These are phyloP conservation scores for Haliclona indistincta DNA, from an alignment of 37 sponge, comb jelly and placozoan species.

Conservation along the genomic window DNA sequence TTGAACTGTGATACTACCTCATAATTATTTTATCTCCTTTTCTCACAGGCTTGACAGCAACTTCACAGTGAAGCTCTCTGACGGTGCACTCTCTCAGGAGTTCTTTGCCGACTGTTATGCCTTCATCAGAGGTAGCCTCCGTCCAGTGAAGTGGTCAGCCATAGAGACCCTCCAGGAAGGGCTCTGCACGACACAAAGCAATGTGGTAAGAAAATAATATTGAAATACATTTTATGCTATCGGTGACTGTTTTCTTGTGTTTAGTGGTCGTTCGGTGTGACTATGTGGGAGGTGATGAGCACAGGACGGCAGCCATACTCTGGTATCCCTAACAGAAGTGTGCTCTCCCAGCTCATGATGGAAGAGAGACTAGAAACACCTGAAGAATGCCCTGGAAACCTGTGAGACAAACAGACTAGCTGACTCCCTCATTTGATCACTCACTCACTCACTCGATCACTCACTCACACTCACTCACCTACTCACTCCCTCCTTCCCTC, in stretches of 20 bases:
- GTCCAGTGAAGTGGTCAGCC: slow-evolving; percentile 83
- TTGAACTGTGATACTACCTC: background rate
- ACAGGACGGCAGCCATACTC: slow-evolving; percentile 60
- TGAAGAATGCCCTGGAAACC: slow-evolving; percentile 34
- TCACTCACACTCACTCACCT: background rate
- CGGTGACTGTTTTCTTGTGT: too few relatives aligned
- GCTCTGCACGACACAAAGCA: slow-evolving; percentile 58
- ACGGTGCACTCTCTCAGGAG: slow-evolving; percentile 57
- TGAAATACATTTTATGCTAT: too few relatives aligned
- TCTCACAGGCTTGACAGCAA: slow-evolving; percentile 54
- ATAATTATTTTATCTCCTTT: background rate
- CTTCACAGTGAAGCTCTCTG: slow-evolving; percentile 56
- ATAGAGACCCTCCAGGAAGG: slow-evolving; percentile 77
- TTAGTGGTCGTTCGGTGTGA: slow-evolving; percentile 80
- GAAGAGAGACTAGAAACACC: slow-evolving; percentile 45
- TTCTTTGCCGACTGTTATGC: slow-evolving; percentile 71
- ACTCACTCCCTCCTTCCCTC: background rate
- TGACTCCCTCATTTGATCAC: too few relatives aligned
- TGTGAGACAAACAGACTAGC: too few relatives aligned
- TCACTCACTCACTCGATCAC: too few relatives aligned
- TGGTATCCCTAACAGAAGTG: slow-evolving; percentile 45
- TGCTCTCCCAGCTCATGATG: slow-evolving; percentile 66
- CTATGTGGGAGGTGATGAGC: slow-evolving; percentile 65
- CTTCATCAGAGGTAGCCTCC: slow-evolving; percentile 36
- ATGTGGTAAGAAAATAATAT: too few relatives aligned